Evolutionary conservation across 2,888 invertebrate species (phyloP).

Genomic region (Chaetoderma sp.): DNA sequence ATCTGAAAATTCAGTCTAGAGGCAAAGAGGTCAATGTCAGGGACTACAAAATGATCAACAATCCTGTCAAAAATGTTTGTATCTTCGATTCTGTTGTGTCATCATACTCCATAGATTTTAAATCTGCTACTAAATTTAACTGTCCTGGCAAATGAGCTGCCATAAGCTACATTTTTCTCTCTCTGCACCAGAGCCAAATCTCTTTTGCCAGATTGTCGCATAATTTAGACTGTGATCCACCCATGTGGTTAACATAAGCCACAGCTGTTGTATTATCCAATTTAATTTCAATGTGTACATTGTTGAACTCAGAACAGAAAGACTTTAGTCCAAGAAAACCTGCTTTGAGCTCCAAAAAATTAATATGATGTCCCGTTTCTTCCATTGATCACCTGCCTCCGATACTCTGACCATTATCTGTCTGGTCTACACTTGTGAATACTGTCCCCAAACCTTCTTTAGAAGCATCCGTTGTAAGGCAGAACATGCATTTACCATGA

Average conservation of each 20-base stretch:
- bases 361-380: neutral
- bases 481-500: neutral
- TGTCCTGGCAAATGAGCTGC: conserved; percentile 5
- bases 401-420: neutral
- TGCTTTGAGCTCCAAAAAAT: neutral
- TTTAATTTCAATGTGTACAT: neutral
- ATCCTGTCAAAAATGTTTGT: too few species aligned
- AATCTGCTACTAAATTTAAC: conserved; percentile 9
- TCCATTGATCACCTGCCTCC: neutral
- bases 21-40: conserved; percentile 19
- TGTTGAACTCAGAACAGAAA: neutral
- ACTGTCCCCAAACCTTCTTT: neutral
- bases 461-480: neutral
- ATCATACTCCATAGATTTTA: neutral
- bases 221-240: neutral
- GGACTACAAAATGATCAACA: neutral
- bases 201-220: conserved; percentile 5
- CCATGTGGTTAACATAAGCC: conserved; percentile 11
- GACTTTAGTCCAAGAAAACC: neutral
- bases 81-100: conserved; percentile 10
- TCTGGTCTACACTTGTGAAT: too few species aligned
- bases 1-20: conserved; percentile 10
- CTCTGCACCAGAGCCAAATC: conserved; percentile 9
- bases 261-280: conserved; percentile 5
- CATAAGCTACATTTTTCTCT: neutral